A percentile compares a stretch with the other conserved stretches of the same genome.
These are phyloP conservation scores for Aphaenogaster ashmeadi DNA, from an alignment of 1,140 invertebrate genomes.

Conservation along the genomic window DNA sequence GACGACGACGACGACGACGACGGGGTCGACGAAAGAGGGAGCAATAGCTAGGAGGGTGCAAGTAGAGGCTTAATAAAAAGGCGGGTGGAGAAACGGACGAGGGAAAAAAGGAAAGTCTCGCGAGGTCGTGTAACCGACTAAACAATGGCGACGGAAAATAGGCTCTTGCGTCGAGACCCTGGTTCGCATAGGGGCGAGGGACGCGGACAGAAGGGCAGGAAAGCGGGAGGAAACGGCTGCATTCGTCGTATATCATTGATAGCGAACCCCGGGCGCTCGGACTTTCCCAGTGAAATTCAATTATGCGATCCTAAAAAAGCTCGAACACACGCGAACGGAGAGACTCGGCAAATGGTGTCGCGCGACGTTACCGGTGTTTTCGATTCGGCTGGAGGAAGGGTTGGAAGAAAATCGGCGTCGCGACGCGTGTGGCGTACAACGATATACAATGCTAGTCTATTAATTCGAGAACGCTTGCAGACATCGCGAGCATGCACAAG, in stretches of 20 bases:
- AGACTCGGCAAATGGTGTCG: conserved; percentile 28
- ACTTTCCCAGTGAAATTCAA: conserved; percentile 61
- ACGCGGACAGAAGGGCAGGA: neutral
- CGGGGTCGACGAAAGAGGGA: conserved; percentile 14
- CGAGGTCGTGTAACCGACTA: conserved; percentile 65
- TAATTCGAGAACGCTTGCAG: neutral
- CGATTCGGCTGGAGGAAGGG: neutral
- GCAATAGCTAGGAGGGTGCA: neutral
- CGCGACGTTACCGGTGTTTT: conserved; percentile 42
- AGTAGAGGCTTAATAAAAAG: conserved; percentile 16
- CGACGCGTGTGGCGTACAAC: neutral
- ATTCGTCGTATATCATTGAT: conserved; percentile 69
- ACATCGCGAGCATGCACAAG: neutral
- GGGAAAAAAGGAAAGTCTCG: conserved; percentile 41
- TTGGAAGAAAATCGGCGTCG: neutral
- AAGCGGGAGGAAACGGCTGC: neutral
- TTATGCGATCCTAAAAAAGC: conserved; percentile 68
- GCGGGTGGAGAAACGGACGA: neutral
- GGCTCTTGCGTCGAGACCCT: conserved; percentile 48
- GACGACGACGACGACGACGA: neutral
- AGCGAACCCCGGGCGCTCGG: conserved; percentile 28
- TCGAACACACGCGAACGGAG: conserved; percentile 19
- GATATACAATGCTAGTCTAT: neutral
- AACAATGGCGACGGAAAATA: conserved; percentile 71
- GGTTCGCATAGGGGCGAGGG: neutral